A percentile compares a stretch with the other conserved stretches of the same genome.
These are phyloP conservation scores for Antigone vipio DNA, from an alignment of 2,113 vertebrate species.

Conservation along the genomic window DNA sequence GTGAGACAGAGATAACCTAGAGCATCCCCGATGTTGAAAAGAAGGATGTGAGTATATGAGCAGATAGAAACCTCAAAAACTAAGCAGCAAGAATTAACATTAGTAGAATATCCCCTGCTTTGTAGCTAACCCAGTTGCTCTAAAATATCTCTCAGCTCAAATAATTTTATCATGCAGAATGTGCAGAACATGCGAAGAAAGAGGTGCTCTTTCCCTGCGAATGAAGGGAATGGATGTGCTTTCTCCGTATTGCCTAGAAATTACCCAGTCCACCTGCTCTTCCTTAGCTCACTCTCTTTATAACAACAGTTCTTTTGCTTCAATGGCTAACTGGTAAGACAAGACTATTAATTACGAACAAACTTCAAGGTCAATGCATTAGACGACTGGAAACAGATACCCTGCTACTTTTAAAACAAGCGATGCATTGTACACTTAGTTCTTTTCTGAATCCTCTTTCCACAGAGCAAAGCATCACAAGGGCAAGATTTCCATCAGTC, in stretches of 20 bases:
- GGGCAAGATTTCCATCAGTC: slow-evolving; percentile 4
- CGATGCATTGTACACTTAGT: neutral
- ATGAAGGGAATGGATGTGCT: neutral
- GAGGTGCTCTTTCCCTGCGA: neutral
- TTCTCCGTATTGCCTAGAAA: neutral
- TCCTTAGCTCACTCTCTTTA: neutral
- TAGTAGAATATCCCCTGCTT: neutral
- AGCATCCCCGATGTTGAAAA: neutral
- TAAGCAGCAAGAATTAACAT: neutral
- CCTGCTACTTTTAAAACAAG: neutral
- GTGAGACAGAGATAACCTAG: neutral
- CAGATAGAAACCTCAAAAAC: neutral
- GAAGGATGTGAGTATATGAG: neutral
- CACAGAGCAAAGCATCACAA: neutral
- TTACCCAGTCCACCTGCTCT: neutral
- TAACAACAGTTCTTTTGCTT: neutral
- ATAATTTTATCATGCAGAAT: neutral
- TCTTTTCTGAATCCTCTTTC: slow-evolving; percentile 2
- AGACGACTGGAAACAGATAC: slow-evolving; percentile 31
- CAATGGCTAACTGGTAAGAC: neutral
- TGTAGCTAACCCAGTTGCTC: neutral
- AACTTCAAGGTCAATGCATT: slow-evolving; percentile 19
- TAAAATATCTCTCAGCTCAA: neutral
- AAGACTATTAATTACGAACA: neutral
- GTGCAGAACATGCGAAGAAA: neutral